These are phyloP conservation scores for Orgyia antiqua DNA, from an alignment of 2,888 invertebrate genomes.

Conservation along the genomic window DNA sequence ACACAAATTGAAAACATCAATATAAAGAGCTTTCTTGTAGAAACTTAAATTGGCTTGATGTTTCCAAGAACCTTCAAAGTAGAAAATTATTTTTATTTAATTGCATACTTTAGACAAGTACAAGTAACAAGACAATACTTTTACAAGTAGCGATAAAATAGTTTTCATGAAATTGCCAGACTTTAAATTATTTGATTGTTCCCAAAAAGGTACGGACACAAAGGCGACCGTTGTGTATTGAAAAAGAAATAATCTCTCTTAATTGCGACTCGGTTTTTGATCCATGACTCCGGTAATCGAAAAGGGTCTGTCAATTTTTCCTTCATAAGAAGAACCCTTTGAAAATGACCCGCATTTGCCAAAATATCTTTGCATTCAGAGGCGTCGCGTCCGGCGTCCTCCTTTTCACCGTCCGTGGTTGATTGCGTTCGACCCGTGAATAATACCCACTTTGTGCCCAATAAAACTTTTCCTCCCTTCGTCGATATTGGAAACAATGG, in stretches of 20 bases:
- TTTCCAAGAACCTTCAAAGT: neutral
- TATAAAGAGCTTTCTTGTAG: too few relatives aligned
- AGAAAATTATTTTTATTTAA: neutral
- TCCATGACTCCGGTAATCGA: constrained; percentile 62
- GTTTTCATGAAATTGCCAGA: constrained; percentile 23
- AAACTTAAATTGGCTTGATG: too few relatives aligned
- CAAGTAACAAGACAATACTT: too few relatives aligned
- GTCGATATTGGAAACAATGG: constrained; percentile 72
- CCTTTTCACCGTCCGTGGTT: constrained; percentile 47
- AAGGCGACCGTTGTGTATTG: constrained; percentile 34
- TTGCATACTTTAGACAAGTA: neutral
- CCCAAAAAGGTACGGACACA: constrained; percentile 31
- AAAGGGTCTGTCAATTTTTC: constrained; percentile 60
- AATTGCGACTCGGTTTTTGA: constrained; percentile 62
- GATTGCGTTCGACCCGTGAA: constrained; percentile 67
- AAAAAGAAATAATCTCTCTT: constrained; percentile 52
- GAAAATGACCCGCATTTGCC: constrained; percentile 66
- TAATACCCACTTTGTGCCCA: constrained; percentile 74
- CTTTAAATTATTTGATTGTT: constrained; percentile 24
- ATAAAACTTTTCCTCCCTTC: constrained; percentile 69
- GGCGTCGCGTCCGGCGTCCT: constrained; percentile 60
- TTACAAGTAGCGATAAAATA: constrained; percentile 20
- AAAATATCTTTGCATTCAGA: constrained; percentile 74
- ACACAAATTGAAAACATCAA: too few relatives aligned
- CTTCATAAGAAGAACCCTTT: constrained; percentile 66